Conservation (phyloP, 2,113 vertebrate species). For the Phasianus colchicus region DNA sequence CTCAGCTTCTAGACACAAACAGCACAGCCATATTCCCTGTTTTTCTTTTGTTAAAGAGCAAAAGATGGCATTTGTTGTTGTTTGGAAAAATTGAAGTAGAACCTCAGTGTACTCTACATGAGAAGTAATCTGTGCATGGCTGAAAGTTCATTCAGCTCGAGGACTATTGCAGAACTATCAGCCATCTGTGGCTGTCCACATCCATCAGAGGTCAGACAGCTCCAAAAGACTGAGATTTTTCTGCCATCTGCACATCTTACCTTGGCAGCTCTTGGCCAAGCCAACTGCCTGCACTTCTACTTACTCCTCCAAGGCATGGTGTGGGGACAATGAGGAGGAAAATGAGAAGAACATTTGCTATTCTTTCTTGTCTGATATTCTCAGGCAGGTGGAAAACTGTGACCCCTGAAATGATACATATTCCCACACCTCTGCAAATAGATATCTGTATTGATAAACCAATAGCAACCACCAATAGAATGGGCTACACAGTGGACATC, state of each 20-base stretch:
- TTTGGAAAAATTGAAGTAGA: neutral
- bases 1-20: neutral
- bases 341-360: neutral
- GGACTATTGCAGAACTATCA: neutral
- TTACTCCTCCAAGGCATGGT: neutral
- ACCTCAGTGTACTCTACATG: neutral
- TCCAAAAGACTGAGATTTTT: neutral
- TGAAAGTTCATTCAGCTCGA: neutral
- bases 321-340: neutral
- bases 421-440: neutral
- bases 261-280: neutral
- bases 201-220: neutral
- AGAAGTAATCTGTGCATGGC: neutral
- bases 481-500: fast-evolving
- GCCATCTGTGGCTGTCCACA: neutral
- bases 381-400: neutral
- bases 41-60: neutral
- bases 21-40: neutral
- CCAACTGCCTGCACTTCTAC: neutral
- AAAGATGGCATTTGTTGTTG: neutral
- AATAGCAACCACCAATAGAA: neutral
- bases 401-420: neutral
- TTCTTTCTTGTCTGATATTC: neutral
- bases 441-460: neutral
- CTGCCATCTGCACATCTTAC: neutral